Conservation (phyloP, 2,888 invertebrate genomes). For the Agrypnus murinus region DNA sequence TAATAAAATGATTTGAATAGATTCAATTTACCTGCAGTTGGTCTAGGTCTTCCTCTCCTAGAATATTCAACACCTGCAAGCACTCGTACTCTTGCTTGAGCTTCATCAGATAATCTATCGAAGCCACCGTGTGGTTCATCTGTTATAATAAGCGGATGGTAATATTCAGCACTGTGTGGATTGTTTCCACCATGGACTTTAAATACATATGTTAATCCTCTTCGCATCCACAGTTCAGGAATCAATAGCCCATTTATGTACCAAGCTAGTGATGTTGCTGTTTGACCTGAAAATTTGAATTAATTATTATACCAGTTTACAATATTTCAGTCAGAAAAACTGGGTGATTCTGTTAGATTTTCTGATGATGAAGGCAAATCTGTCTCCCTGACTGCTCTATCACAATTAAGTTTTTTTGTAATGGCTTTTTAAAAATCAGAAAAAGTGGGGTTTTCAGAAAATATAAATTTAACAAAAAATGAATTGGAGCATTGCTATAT, state of each 20-base stretch:
- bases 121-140: constrained; percentile 90
- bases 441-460: no score
- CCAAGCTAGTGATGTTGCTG: constrained; percentile 86
- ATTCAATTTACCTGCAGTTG: constrained; percentile 84
- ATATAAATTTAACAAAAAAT: no score
- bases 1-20: no score
- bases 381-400: no score
- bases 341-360: not conserved
- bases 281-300: no score
- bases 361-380: no score
- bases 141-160: constrained; percentile 93
- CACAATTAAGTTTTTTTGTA: no score
- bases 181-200: constrained; percentile 89
- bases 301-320: no score
- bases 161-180: constrained; percentile 88
- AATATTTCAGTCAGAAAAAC: no score
- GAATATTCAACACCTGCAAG: constrained; percentile 88
- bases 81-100: constrained; percentile 82
- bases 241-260: constrained; percentile 93
- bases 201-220: constrained; percentile 90
- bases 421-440: no score
- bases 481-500: no score
- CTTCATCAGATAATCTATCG: constrained; percentile 81
- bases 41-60: constrained; percentile 86
- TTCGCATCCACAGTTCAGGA: constrained; percentile 89